Evolutionary conservation across 1,140 invertebrate species (phyloP), one percentile per base, ranked within the genome.

Genomic region (Telenomus remus): DNA sequence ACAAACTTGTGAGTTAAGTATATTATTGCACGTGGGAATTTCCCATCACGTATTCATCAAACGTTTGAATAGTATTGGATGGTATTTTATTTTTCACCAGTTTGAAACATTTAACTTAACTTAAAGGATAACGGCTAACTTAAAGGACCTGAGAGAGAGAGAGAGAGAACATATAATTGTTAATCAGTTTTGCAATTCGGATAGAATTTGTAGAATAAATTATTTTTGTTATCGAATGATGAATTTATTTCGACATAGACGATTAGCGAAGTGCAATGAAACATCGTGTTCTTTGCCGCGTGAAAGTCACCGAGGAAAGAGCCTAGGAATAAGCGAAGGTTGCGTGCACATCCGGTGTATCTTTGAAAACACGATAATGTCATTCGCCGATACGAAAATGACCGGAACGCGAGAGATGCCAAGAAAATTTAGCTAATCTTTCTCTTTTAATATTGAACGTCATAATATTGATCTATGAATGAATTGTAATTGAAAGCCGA

Each of bases 191-290:
- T 27, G 19, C 19, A 27, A 27, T 27, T 27, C 19, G 6, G 19
- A 27, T 27, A 27, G 6, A 27, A 27, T 6, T 27, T 27, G 1
- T 1, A 27, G 19, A 27, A 27, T 6, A 6, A 27, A 27, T 27
- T 27, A 27, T 27, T 27, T 12, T 53, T 12, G 4, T 13, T 63
- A 11, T 63, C 39, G 34, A 12, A 53, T 44, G 55, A 54, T 54
- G 57, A 61, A 81, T 77, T 79, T 76, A 79, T 83, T 81, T 82
- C 72, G 81, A 77, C 80, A 82, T 77, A 66, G 64, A 49, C 65
- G 79, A 84, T 84, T 75, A 82, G 78, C 61, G 75, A 76, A 34
- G 81, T 74, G 68, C 75, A 76, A 80, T 72, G 76, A 71, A 77
- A 81, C 73, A 66, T 74, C 71, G 61, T 77, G 77, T 71, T 79